Evolutionary conservation across 2,113 vertebrate genomes (phyloP), one percentile per base, ranked within the genome.

Genomic region (Mormoops blainvillei): DNA sequence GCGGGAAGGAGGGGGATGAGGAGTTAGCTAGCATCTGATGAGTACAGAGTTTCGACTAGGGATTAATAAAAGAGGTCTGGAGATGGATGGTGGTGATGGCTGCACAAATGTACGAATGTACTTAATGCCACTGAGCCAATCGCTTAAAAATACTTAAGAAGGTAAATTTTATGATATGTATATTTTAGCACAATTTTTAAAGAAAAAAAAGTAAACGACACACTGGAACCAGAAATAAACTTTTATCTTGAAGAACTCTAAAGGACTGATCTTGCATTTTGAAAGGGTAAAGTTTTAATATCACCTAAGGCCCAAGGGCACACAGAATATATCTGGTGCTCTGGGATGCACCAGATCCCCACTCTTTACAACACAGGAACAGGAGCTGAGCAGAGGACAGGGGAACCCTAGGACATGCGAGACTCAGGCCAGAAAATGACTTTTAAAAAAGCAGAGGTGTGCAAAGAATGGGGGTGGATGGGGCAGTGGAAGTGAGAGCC

Each of bases 81-180:
- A 48, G 43, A 36, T 2, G 41, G 58, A 22, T 2, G 36, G 38
- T 4, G 24, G 50, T 11, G 24, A 36, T 5, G 20, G 45, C 2
- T 12, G 28, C 12, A 18, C 19, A 4, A 38, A 26, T 14, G 0
- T 4, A 2, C 3, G 7, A 54, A 33, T 1, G 6, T 1, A 12
- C 41, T 56, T 36, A 7, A n/a, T 0, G 36, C 28, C 41, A 16
- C 58, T 28, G 65, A 95, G 19, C 38, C 20, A 5, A 5, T 3
- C 13, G 12, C 31, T 33, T 28, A 20, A 18, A 80, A 54, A 48
- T 5, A 18, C 26, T 33, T 28, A 73, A 28, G 26, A 33, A 1
- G 31, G 38, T 67, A 15, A 43, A 56, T 61, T 65, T 86, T 48
- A 54, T 48, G 36, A 11, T 26, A 19, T 6, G 7, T 22, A 5